Evolutionary conservation across 2,797 vertebrate species (phyloP), one percentile per base, ranked within the genome.

Genomic region (Eulemur coronatus): DNA sequence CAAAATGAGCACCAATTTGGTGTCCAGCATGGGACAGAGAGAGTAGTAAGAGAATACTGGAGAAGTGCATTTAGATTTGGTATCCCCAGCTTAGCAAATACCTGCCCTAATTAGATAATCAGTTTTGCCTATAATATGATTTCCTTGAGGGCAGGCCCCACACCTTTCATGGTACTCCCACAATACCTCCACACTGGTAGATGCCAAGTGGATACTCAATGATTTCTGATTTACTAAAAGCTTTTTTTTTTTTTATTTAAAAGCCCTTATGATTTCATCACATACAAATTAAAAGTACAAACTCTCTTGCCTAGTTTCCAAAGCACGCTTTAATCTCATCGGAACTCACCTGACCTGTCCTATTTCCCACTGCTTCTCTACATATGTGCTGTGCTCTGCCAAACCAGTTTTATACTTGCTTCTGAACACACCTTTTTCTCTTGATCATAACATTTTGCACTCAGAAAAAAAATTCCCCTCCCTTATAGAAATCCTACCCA

Each of bases 391-490:
- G 33, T 92, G 22, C 33, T 84, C 30, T 86, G 63, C 50, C 89
- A 93, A 94, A 95, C 84, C 69, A 63, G 79, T 95, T 87, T 91
- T 80, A 33, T 18, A 63, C 46, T 73, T 92, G 24, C 61, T 15
- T 86, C 28, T 91, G 38, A 50, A 69, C 75, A 87, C 22, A 59
- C 17, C 41, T 93, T 91, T 94, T 80, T 69, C 46, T 93, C n/a
- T 84, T 84, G 26, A 9, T 79, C 13, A 80, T 35, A 20, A 41
- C 7, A 50, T 50, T 86, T 90, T 90, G 70, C 69, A 65, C 41
- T 46, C 15, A 59, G 33, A 28, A 48, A 59, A 63, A 73, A 76
- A 52, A 46, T 76, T 73, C 5, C 1, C 4, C 2, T 15, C 22
- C 26, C 52, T 43, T 50, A 22, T 69, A 14, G 90, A 96, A 81